phyloP scores from a whole-genome alignment of 2,113 vertebrate genomes.

The Gambusia affinis region DNA sequence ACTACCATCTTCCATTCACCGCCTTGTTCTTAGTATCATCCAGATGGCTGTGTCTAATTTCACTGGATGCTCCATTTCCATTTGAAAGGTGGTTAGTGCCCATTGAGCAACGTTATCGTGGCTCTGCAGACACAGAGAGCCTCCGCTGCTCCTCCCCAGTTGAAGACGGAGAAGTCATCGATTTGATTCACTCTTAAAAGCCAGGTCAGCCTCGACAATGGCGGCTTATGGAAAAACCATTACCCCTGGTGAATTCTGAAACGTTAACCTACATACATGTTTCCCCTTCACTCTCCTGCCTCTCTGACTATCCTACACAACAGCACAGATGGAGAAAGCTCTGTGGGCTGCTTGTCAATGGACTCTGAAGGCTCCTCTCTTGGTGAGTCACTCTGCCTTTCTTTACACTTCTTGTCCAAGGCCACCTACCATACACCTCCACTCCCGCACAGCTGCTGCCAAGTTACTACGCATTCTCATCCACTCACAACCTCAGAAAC shows the following conservation, averaged over 20 bases:
- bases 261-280: conserved; percentile 60
- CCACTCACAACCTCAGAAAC: conserved; percentile 42
- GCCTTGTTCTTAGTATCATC: conserved; percentile 38
- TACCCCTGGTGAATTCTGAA: conserved; percentile 68
- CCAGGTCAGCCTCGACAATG: conserved; percentile 67
- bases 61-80: conserved; percentile 68
- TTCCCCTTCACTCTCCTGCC: conserved; percentile 36
- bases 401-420: conserved; percentile 61
- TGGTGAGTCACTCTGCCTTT: conserved; percentile 68
- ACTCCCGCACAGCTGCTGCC: conserved; percentile 45
- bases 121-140: conserved; percentile 60
- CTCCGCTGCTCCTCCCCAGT: conserved; percentile 46
- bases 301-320: conserved; percentile 25
- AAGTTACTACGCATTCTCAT: conserved; percentile 60
- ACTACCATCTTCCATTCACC: conserved; percentile 40
- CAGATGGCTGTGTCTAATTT: conserved; percentile 64
- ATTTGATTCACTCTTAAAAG: conserved; percentile 76
- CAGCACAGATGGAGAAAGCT: conserved; percentile 51
- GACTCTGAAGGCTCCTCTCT: conserved; percentile 46
- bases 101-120: conserved; percentile 66
- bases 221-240: conserved; percentile 73
- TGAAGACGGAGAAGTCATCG: conserved; percentile 64
- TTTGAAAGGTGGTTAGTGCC: conserved; percentile 67
- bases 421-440: conserved; percentile 71
- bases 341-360: conserved; percentile 62